Evolutionary conservation across 2,888 invertebrate species (phyloP), one percentile per base, ranked within the genome.

Genomic region (Chrysolina americana): DNA sequence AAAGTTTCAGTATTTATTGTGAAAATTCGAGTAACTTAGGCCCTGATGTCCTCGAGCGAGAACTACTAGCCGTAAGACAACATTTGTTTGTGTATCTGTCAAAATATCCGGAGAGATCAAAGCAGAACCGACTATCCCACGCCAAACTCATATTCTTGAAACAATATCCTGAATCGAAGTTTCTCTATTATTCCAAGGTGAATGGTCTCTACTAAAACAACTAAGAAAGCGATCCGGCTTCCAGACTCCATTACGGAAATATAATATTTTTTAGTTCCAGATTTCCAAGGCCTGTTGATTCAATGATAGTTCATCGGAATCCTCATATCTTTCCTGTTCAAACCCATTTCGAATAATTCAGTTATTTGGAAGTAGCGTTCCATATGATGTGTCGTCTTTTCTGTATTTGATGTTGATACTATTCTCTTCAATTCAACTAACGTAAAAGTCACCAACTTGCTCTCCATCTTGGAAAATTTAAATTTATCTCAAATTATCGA

Each of bases 61-160:
- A 36, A 8, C 8, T 36, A 36, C 36, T 48, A 10, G 2, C 48
- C 21, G 13, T 53, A 23, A 5, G 10, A 53, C 13, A 13, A 4
- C 13, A 21, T 23, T 21, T 21, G 13, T 21, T 53, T 53, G 11
- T 53, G 53, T 53, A 15, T 21, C 5, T 21, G 53, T 53, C 53
- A 53, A 21, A 53, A 53, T 53, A 53, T 53, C 53, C 19, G 53
- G 19, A 53, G 53, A 53, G 53, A 53, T 23, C 21, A 53, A 21
- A 53, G 53, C 19, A 13, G 5, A 17, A 53, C 13, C 53, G 21
- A 53, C 17, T 21, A 53, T 53, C 21, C 21, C 53, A 5, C 2
- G 53, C 36, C 36, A 36, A 53, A 53, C 23, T 53, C 53, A 53
- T 53, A 53, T 53, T 53, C 53, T 15, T 53, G 53, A 53, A 53